Evolutionary conservation across 2,797 vertebrate genomes (phyloP).

Genomic region (Poeciliopsis paucimaculata): DNA sequence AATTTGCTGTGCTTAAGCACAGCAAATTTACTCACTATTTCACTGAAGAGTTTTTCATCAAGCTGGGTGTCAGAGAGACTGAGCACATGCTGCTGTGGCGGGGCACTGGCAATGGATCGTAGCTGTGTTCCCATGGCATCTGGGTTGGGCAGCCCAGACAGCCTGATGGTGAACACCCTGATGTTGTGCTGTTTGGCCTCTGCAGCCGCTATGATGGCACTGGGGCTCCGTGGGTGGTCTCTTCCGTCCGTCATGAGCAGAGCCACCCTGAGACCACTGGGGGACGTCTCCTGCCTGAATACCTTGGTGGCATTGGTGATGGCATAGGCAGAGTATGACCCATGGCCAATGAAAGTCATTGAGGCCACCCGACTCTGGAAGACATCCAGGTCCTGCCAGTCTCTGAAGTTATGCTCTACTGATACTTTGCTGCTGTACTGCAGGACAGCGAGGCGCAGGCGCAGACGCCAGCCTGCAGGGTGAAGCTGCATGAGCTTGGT

Average conservation of each 20-base stretch:
- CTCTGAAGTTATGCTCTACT: conserved; percentile 85
- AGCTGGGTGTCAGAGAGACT: conserved; percentile 83
- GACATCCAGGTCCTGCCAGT: conserved; percentile 86
- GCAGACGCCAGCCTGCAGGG: conserved; percentile 69
- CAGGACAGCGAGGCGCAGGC: conserved; percentile 82
- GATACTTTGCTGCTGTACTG: conserved; percentile 89
- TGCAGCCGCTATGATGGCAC: conserved; percentile 75
- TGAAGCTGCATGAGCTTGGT: conserved; percentile 78
- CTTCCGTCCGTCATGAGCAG: conserved; percentile 86
- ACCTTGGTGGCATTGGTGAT: conserved; percentile 86
- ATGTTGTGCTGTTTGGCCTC: conserved; percentile 85
- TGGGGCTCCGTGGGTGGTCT: conserved; percentile 88
- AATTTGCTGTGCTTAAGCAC: neutral
- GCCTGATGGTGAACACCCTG: conserved; percentile 83
- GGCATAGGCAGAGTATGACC: conserved; percentile 88
- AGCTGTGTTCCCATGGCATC: conserved; percentile 74
- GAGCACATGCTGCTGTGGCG: conserved; percentile 73
- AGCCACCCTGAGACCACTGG: conserved; percentile 79
- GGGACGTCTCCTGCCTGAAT: conserved; percentile 79
- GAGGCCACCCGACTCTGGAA: conserved; percentile 83
- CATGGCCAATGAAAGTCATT: conserved; percentile 87
- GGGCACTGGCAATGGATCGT: conserved; percentile 82
- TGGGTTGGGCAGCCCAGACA: conserved; percentile 66
- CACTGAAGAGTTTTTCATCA: conserved; percentile 70
- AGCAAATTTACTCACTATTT: conserved; percentile 81